Evolutionary conservation across 2,888 invertebrate genomes (phyloP), one percentile per base, ranked within the genome.

Genomic region (Matsumyia berberina): DNA sequence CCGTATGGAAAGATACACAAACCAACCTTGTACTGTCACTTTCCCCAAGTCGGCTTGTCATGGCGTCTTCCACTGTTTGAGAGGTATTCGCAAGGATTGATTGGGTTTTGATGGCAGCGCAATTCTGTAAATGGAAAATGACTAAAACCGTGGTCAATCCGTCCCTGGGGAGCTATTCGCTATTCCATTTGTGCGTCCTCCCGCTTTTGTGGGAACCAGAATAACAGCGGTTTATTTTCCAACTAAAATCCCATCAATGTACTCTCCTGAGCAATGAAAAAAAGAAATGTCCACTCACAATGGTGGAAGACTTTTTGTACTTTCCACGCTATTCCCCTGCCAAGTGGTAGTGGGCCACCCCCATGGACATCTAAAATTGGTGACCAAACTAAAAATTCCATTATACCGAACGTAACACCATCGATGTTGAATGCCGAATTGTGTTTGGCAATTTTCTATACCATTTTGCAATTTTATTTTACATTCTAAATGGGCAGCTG

Each of bases 381-480:
- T 77, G 77, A 67, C 72, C 67, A 73, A 79, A 64, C 67, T 78
- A 69, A 79, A 73, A 83, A 79, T 74, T 83, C 79, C 69, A 79
- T 74, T 83, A 64, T 51, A 42, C 62, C 42, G 15, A 69, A 57
- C 62, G 69, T 46, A 58, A 83, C 73, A 73, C 64, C 29, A 64
- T 67, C 55, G 24, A 62, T 64, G 67, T 55, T 60, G 78, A 67
- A 78, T 72, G 62, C 78, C 31, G 78, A 69, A 83, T 79, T 74
- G 73, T 79, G n/a, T 73, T 74, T 67, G 53, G 46, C 72, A 78
- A 62, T 83, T 62, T 78, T 67, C 55, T 57, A 55, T 66, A 44
- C 49, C 66, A 60, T 55, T 83, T 64, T 60, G 79, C 57, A 74
- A 83, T 74, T 83, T 78, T 83, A 83, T 74, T 79, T 83, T 79